Evolutionary conservation across 2,113 vertebrate species (phyloP), one percentile per base, ranked within the genome.

Genomic region (Dromiciops gliroides): DNA sequence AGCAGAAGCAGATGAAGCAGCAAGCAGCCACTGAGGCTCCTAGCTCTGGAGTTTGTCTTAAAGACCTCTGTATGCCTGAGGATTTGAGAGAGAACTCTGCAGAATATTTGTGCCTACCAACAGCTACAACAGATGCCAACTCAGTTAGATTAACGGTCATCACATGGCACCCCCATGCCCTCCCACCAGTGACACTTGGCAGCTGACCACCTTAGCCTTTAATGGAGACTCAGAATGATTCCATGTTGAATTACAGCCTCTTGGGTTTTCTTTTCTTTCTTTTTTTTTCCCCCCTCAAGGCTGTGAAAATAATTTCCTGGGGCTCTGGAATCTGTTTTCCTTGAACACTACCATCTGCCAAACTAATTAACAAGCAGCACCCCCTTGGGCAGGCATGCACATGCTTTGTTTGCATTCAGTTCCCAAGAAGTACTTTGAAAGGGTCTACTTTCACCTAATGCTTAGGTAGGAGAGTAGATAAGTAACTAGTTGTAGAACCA

Each of bases 41-140:
- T 67, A 92, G 90, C 28, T 95, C 56, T 50, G 47, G 75, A 94
- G 49, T 83, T 91, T 92, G 67, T 93, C 88, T 50, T 91, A 56
- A 90, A 51, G 91, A 52, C 92, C 60, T 91, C 93, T 91, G 90
- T 92, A 23, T 89, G 92, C 89, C 51, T 92, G 51, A 60, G 91
- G 44, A 92, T 92, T 93, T 88, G 56, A 95, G 96, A 89, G 48
- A 89, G 91, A 94, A 9, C 94, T 94, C 25, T 89, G 48, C 44
- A 92, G 93, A 51, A 89, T 31, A 67, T 14, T 88, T 89, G 92
- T 26, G 49, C 93, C 75, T 48, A 67, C 91, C 95, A 53, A 90
- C 91, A 90, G 95, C 90, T 93, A 90, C 9, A 51, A n/a, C 94
- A 97, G 94, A 94, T 92, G 94, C 52, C 94, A 60, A 49, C 88